phyloP scores from a whole-genome alignment of 2,888 invertebrate genomes.

The Protonemura montana region DNA sequence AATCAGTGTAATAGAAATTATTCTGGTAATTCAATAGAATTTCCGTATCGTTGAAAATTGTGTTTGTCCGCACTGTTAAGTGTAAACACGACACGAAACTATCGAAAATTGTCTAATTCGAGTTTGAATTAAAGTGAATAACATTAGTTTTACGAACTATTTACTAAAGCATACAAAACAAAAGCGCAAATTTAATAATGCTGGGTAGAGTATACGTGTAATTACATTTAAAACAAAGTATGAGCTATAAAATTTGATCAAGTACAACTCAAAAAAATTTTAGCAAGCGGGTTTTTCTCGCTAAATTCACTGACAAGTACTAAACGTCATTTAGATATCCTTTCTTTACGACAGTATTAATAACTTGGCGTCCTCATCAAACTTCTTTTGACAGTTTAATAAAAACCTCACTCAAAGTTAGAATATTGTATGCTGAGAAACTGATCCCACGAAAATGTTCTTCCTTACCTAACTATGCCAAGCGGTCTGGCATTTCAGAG shows the following conservation, averaged over 20 bases:
- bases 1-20: constrained; percentile 12
- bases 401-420: constrained; percentile 10
- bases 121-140: not conserved
- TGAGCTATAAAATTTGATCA: not conserved
- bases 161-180: not conserved
- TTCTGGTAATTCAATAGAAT: not conserved
- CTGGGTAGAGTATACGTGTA: not conserved
- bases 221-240: not conserved
- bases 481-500: not conserved
- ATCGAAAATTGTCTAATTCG: not conserved
- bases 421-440: not conserved
- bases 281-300: not conserved
- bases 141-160: not conserved
- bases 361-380: constrained; percentile 30
- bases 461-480: not conserved
- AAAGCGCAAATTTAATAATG: not conserved
- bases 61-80: not conserved
- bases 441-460: not conserved
- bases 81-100: not conserved
- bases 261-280: not conserved
- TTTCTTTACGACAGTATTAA: constrained; percentile 17
- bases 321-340: constrained; percentile 17
- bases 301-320: constrained; percentile 15
- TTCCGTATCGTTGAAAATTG: not conserved
- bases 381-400: constrained; percentile 31